Conservation (phyloP, 2,113 vertebrate genomes). For the Menura novaehollandiae region DNA sequence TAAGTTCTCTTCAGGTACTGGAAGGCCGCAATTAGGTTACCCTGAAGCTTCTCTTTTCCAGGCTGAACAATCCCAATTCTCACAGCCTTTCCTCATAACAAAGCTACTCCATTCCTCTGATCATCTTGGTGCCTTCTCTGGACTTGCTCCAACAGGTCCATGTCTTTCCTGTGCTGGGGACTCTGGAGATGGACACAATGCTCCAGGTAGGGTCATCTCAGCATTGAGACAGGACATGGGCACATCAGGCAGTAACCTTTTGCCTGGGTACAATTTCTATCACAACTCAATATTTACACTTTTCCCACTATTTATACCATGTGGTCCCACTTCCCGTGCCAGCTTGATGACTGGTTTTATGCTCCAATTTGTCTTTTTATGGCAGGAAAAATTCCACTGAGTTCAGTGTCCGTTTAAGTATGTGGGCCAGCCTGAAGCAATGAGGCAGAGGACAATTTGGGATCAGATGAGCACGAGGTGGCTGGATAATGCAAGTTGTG, state of each 20-base stretch:
- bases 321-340: not conserved
- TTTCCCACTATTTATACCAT: not conserved
- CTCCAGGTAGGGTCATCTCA: not conserved
- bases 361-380: not conserved
- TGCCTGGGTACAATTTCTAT: not conserved
- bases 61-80: too few species aligned
- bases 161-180: not conserved
- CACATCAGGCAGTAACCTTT: not conserved
- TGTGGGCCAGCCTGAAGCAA: not conserved
- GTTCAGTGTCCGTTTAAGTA: rapidly evolving
- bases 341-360: not conserved
- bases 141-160: not conserved
- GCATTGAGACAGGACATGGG: not conserved
- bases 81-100: not conserved
- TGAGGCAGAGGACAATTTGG: not conserved
- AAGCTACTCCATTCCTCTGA: not conserved
- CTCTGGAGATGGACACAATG: not conserved
- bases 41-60: not conserved
- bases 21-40: not conserved
- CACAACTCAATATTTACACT: not conserved
- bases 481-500: not conserved
- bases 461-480: not conserved
- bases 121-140: not conserved
- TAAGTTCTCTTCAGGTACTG: not conserved
- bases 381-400: not conserved